Conservation (phyloP, 64 coral and sea anemone species). For the Stichodactyla mertensii region DNA sequence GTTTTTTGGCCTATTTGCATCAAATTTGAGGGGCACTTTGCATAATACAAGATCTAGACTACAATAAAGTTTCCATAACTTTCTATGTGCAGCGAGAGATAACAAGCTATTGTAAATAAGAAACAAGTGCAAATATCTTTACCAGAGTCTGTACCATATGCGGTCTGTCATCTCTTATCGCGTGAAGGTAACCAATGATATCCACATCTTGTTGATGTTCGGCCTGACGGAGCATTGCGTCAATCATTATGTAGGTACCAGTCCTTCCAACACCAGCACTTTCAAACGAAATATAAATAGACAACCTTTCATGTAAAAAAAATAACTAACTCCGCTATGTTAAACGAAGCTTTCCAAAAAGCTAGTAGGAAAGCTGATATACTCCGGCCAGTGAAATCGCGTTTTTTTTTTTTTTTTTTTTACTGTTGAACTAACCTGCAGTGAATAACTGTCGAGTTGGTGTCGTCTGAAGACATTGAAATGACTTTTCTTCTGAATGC, state of each 20-base stretch:
- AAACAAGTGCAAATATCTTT: background rate
- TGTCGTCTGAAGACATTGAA: background rate
- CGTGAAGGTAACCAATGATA: conserved; percentile 45
- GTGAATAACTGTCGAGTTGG: conserved; percentile 34
- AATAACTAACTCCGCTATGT: no score
- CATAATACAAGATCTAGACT: no score
- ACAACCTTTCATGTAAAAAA: no score
- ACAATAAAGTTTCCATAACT: no score
- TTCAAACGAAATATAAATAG: background rate
- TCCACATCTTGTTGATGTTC: conserved; percentile 31
- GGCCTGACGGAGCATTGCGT: conserved; percentile 62
- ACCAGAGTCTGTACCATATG: conserved; percentile 66
- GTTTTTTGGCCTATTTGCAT: no score
- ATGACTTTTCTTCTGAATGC: conserved; percentile 40
- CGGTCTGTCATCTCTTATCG: conserved; percentile 55
- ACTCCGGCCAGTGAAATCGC: no score
- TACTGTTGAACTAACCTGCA: conserved; percentile 37
- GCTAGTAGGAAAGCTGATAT: no score
- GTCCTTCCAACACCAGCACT: conserved; percentile 75
- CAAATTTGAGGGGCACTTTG: no score
- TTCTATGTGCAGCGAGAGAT: no score
- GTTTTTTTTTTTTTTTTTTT: no score
- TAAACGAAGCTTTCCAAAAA: no score
- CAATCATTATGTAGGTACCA: conserved; percentile 57
- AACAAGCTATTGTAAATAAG: no score